Conservation (phyloP, 2,888 invertebrate genomes). For the Chaetogeoica ovagalla region DNA sequence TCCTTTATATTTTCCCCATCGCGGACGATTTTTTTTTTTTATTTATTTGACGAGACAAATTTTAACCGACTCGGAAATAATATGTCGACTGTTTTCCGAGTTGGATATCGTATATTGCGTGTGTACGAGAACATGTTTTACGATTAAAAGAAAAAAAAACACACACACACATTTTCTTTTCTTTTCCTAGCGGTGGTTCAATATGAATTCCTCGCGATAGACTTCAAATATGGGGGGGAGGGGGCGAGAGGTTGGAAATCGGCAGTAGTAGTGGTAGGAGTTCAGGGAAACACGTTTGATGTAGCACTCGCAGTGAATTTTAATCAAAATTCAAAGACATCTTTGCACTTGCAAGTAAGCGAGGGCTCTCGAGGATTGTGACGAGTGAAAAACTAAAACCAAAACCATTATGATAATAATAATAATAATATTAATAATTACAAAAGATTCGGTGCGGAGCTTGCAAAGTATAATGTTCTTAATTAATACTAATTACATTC, state of each 20-base stretch:
- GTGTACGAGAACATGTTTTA: conserved; percentile 13
- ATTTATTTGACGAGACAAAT: conserved; percentile 10
- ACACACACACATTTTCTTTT: conserved; percentile 1
- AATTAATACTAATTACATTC: conserved; percentile 44
- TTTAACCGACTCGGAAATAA: conserved; percentile 30
- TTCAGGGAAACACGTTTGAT: conserved; percentile 10
- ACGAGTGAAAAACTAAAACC: conserved; percentile 1
- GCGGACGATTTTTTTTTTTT: not conserved
- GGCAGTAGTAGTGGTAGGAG: not conserved
- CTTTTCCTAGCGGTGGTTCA: not conserved
- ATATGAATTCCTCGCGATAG: conserved; percentile 4
- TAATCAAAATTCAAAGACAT: conserved; percentile 25
- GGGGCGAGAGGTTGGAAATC: too few species aligned
- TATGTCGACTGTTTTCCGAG: conserved; percentile 5
- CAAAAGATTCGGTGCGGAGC: not conserved
- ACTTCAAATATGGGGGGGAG: conserved; percentile 15
- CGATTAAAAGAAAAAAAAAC: not conserved
- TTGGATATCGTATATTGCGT: conserved; percentile 18
- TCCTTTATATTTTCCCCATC: conserved; percentile 10
- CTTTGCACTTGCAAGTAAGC: not conserved
- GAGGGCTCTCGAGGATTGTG: not conserved
- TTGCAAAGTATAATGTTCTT: conserved; percentile 13
- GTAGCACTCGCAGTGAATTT: conserved; percentile 2
- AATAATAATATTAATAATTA: conserved; percentile 33
- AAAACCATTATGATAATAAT: conserved; percentile 6